Evolutionary conservation across 2,888 invertebrate species (phyloP).

Genomic region (Drosophila birchii): DNA sequence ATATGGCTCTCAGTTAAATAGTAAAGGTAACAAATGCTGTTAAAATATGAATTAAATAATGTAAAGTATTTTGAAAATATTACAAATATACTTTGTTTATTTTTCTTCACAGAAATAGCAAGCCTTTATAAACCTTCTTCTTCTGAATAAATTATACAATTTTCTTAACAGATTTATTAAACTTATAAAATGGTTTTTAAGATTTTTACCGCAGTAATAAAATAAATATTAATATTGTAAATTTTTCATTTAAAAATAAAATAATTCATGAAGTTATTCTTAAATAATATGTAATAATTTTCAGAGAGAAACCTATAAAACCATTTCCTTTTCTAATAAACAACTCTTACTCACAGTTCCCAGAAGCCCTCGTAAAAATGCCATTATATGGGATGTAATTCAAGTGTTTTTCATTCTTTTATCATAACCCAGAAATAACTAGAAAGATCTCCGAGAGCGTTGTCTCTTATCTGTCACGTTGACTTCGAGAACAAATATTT

Average conservation of each 20-base stretch:
- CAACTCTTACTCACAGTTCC: not conserved
- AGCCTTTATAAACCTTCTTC: not conserved
- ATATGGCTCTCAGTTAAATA: fast-evolving
- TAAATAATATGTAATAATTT: no score
- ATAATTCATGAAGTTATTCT: no score
- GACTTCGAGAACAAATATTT: constrained; percentile 20
- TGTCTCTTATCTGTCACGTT: constrained; percentile 39
- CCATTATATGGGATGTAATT: constrained; percentile 10
- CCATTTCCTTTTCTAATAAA: not conserved
- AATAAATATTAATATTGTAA: not conserved
- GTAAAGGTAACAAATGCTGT: not conserved
- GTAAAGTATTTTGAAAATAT: not conserved
- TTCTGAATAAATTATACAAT: no score
- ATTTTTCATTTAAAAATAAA: no score
- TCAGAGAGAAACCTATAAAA: not conserved
- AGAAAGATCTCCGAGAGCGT: constrained; percentile 13
- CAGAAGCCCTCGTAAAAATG: not conserved
- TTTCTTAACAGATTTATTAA: no score
- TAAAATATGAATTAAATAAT: not conserved
- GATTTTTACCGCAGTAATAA: not conserved
- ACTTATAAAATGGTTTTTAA: no score
- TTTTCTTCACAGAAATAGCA: not conserved
- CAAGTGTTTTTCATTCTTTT: constrained; percentile 18
- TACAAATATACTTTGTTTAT: not conserved
- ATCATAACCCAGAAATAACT: constrained; percentile 15